Evolutionary conservation across 2,888 invertebrate species (phyloP).

Genomic region (Hydroisotoma schaefferi): DNA sequence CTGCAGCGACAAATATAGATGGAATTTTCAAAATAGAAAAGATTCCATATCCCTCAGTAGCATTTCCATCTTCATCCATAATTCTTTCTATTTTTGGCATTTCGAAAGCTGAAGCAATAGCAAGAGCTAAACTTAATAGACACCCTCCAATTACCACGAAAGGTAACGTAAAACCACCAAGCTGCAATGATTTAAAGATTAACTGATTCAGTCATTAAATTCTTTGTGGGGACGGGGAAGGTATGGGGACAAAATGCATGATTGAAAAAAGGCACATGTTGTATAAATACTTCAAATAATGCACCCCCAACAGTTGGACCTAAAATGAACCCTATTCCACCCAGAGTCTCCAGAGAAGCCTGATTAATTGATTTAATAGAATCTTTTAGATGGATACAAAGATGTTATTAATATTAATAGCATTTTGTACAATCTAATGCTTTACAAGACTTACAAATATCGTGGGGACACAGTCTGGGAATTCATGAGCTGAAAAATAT

Average conservation of each 20-base stretch:
- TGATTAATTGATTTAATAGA: too few species aligned
- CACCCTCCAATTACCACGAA: constrained; percentile 55
- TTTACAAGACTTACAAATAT: constrained; percentile 65
- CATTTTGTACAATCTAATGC: constrained; percentile 5
- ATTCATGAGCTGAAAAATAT: too few species aligned
- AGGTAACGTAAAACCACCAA: constrained; percentile 56
- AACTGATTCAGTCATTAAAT: too few species aligned
- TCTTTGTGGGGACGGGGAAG: too few species aligned
- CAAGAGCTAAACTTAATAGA: constrained; percentile 53
- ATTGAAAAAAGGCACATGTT: too few species aligned
- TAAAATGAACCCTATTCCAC: constrained; percentile 78
- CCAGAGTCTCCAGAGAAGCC: constrained; percentile 81
- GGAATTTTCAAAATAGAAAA: constrained; percentile 58
- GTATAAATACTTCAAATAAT: constrained; percentile 63
- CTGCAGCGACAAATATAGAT: constrained; percentile 51
- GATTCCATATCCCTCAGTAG: constrained; percentile 53
- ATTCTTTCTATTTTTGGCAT: constrained; percentile 30
- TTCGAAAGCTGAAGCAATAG: constrained; percentile 17
- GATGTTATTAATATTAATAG: too few species aligned
- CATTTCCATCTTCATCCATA: constrained; percentile 13
- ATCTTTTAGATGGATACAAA: constrained; percentile 1
- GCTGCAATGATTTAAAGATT: too few species aligned
- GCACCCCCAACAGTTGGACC: constrained; percentile 88
- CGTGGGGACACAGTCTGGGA: constrained; percentile 77
- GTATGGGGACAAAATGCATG: too few species aligned